Evolutionary conservation across 2,888 invertebrate species (phyloP).

Genomic region (Drosophila buzzatii): DNA sequence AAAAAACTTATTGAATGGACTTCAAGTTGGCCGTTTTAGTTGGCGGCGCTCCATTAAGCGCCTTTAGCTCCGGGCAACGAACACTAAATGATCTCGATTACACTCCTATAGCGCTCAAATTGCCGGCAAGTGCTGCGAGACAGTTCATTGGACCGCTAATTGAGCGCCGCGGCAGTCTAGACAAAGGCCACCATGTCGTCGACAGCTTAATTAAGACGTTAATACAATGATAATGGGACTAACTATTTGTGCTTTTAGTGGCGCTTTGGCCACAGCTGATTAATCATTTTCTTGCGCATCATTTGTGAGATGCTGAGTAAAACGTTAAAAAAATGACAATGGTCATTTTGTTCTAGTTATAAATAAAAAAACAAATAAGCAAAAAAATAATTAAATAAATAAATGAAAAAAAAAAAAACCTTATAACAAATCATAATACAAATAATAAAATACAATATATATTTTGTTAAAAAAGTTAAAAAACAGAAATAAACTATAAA

Average conservation of each 20-base stretch:
- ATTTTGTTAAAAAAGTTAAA: not conserved
- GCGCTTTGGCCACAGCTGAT: slow-evolving; percentile 7
- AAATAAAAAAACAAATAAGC: not conserved
- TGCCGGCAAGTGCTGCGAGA: slow-evolving; percentile 34
- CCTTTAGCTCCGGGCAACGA: slow-evolving; percentile 39
- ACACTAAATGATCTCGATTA: slow-evolving; percentile 60
- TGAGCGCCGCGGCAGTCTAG: slow-evolving; percentile 57
- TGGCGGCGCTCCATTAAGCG: slow-evolving; percentile 62
- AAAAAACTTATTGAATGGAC: slow-evolving; percentile 51
- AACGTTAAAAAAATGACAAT: not conserved
- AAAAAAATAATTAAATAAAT: not conserved
- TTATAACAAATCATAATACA: not conserved
- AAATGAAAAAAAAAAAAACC: not conserved
- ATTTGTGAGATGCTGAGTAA: not conserved
- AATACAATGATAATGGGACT: slow-evolving; percentile 35
- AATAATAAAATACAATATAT: not conserved
- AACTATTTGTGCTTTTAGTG: slow-evolving; percentile 13
- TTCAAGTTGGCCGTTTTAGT: slow-evolving; percentile 35
- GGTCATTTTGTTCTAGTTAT: not conserved
- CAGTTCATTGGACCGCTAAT: slow-evolving; percentile 71
- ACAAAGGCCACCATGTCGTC: slow-evolving; percentile 40
- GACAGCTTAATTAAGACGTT: slow-evolving; percentile 41
- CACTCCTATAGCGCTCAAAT: slow-evolving; percentile 50
- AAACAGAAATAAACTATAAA: not conserved
- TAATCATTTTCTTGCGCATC: slow-evolving; percentile 23